Percentiles rank a stretch among this genome's conserved stretches.
phyloP scores from a whole-genome alignment of 2,797 vertebrate species.

The Sylvilagus floridanus region DNA sequence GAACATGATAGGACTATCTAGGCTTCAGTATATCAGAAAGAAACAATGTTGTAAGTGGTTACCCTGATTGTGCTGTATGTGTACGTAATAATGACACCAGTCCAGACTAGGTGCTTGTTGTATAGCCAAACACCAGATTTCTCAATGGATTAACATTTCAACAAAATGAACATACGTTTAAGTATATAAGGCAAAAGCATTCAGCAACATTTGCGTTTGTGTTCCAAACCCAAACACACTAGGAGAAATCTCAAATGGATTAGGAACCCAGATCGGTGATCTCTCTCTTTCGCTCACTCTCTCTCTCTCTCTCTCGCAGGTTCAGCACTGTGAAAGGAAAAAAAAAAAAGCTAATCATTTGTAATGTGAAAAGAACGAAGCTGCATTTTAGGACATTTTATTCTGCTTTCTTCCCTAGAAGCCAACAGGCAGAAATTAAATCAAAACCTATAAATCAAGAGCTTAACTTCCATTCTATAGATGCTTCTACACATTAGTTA shows the following conservation, averaged over 20 bases:
- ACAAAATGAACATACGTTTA: neutral
- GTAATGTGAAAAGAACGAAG: neutral
- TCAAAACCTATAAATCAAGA: conserved; percentile 39
- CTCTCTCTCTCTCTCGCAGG: neutral
- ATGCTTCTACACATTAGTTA: neutral
- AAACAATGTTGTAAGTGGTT: neutral
- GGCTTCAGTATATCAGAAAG: neutral
- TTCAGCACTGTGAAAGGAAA: neutral
- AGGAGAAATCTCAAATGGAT: neutral
- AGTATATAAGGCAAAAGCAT: neutral
- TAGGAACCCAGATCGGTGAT: neutral
- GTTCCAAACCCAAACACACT: neutral
- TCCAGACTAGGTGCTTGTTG: neutral
- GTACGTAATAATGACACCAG: neutral
- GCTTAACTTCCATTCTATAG: conserved; percentile 40
- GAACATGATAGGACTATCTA: too few species aligned
- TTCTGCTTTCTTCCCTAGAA: neutral
- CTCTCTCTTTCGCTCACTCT: too few species aligned
- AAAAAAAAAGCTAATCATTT: neutral
- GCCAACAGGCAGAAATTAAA: conserved; percentile 59
- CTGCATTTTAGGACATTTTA: neutral
- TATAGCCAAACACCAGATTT: neutral
- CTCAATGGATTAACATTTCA: neutral
- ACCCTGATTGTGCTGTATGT: neutral
- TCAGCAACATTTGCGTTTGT: neutral